Evolutionary conservation across 1,140 invertebrate species (phyloP), one percentile per base, ranked within the genome.

Genomic region (Dinothrombium tinctorium): DNA sequence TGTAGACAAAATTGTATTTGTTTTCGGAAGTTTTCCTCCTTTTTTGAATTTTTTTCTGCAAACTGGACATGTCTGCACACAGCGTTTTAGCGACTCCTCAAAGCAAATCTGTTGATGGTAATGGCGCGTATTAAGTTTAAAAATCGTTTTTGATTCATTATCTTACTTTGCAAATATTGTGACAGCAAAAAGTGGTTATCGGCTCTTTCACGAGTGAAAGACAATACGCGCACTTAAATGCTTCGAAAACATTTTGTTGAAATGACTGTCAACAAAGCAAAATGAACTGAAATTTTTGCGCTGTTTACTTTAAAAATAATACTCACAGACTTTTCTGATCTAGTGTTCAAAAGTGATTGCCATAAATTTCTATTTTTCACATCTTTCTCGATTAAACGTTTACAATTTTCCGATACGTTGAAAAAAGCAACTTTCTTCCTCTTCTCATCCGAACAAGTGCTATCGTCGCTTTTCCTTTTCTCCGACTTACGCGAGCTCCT

Each of bases 211-310:
- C 68, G 3, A 83, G 46, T 37, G 78, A 74, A 54, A 78, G 73
- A 53, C 80, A 84, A 48, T 76, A 80, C 29, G 76, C 72, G 53
- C 80, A 84, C 2, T 64, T 63, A 55, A 83, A 82, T 22, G 60
- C 49, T 52, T 73, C 67, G 45, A 69, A 64, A 2, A 78, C 64
- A 49, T 69, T 67, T 20, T 64, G 62, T 12, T 75, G 56, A 50
- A 76, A 76, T 47, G 65, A 61, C 68, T 71, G 51, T 22, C 54
- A 58, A 36, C 35, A 45, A 25, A 50, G 49, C 44, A 49, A 37
- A 40, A 40, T 35, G 7, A 28, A 28, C n/a, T 19, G 40, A 20
- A 40, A 38, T 9, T 9, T 28, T 28, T 28, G 37, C n/a, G n/a
- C n/a, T 60, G 61, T 57, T 73, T 71, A 50, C 59, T 58, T 53